Conservation (phyloP, 1,140 invertebrate species). For the Cydia pomonella region DNA sequence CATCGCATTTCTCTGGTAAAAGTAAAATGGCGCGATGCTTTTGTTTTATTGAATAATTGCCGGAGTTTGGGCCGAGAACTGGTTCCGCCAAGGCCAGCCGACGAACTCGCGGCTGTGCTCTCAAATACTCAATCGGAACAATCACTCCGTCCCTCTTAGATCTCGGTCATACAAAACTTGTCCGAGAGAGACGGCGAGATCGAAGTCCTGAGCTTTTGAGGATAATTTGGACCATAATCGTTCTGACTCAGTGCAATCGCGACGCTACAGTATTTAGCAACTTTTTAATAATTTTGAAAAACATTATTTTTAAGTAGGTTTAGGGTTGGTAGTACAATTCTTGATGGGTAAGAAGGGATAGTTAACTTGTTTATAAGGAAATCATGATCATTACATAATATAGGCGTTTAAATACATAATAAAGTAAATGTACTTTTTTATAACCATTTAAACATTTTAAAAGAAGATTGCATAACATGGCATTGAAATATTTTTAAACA, state of each 20-base stretch:
- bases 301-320: too few relatives aligned
- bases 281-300: background rate
- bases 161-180: background rate
- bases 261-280: background rate
- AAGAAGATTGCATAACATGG: background rate
- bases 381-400: too few relatives aligned
- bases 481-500: background rate
- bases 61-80: slow-evolving; percentile 72
- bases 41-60: slow-evolving; percentile 81
- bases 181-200: background rate
- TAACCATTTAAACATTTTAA: too few relatives aligned
- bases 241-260: background rate
- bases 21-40: slow-evolving; percentile 70
- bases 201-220: background rate
- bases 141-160: background rate
- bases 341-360: too few relatives aligned
- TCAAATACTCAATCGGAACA: background rate
- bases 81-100: slow-evolving; percentile 77
- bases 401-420: too few relatives aligned
- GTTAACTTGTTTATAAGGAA: too few relatives aligned
- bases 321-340: too few relatives aligned
- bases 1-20: slow-evolving; percentile 58
- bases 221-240: background rate
- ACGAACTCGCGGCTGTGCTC: slow-evolving; percentile 56
- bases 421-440: too few relatives aligned